phyloP scores from a whole-genome alignment of 1,140 invertebrate genomes.

The Diachasma alloeum region DNA sequence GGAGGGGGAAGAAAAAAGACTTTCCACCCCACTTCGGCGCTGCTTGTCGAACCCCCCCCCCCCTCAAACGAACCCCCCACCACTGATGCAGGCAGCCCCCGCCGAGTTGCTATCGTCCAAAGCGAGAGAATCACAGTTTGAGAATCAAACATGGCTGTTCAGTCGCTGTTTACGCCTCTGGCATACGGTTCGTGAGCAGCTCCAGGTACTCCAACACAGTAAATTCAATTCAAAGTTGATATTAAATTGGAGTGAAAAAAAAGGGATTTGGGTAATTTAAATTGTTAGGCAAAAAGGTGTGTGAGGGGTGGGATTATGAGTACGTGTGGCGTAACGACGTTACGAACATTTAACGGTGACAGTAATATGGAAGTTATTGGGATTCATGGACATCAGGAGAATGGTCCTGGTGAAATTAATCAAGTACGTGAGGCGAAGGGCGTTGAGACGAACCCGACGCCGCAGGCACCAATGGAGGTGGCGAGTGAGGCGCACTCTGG shows the following conservation, averaged over 20 bases:
- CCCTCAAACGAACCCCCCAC: neutral
- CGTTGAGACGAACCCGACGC: slow-evolving; percentile 51
- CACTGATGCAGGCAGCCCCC: slow-evolving; percentile 15
- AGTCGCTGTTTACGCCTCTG: slow-evolving; percentile 56
- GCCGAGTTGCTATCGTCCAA: slow-evolving; percentile 29
- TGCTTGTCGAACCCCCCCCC: neutral
- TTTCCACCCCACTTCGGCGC: slow-evolving; percentile 22
- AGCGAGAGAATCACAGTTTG: slow-evolving; percentile 47
- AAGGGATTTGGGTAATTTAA: too few relatives aligned
- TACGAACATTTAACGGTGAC: slow-evolving; percentile 46
- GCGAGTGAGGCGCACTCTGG: slow-evolving; percentile 27
- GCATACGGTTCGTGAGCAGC: slow-evolving; percentile 44
- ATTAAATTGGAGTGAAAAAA: neutral
- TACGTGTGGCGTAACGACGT: slow-evolving; percentile 45
- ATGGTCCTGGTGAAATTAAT: slow-evolving; percentile 33
- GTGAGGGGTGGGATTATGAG: slow-evolving; percentile 46
- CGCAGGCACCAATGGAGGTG: slow-evolving; percentile 43
- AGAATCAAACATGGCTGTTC: slow-evolving; percentile 62
- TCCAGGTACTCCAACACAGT: neutral
- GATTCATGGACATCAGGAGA: slow-evolving; percentile 39
- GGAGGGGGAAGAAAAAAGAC: slow-evolving; percentile 17
- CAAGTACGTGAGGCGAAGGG: slow-evolving; percentile 43
- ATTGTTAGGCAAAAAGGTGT: slow-evolving; percentile 18
- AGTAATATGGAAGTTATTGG: slow-evolving; percentile 48
- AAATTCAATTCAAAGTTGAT: slow-evolving; percentile 17